Evolutionary conservation across 2,888 invertebrate genomes (phyloP).

Genomic region (Norana najaformis): DNA sequence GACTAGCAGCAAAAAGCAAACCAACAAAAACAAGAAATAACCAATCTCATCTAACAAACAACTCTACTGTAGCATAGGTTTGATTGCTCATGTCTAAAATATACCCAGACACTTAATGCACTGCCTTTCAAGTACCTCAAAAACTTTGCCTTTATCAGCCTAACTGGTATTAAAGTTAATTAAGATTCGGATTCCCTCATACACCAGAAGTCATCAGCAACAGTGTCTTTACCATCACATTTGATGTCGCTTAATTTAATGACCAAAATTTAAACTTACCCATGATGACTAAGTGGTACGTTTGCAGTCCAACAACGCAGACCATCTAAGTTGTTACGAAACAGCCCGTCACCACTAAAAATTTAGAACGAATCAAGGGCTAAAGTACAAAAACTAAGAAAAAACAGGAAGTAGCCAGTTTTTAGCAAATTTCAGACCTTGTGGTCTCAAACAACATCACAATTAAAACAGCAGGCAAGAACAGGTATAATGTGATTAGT

Average conservation of each 20-base stretch:
- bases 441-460: no score
- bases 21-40: not conserved
- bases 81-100: not conserved
- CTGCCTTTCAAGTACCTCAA: not conserved
- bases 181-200: not conserved
- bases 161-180: not conserved
- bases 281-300: constrained; percentile 28
- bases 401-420: no score
- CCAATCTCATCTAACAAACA: not conserved
- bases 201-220: not conserved
- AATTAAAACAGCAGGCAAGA: not conserved
- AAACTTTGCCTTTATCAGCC: not conserved
- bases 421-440: no score
- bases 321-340: constrained; percentile 25
- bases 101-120: not conserved
- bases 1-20: not conserved
- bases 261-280: not conserved
- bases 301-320: constrained; percentile 29
- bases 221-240: not conserved
- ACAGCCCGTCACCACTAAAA: constrained; percentile 30
- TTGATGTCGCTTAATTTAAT: not conserved
- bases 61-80: no score
- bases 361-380: no score
- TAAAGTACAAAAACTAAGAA: no score
- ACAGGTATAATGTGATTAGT: no score